A percentile compares a stretch with the other conserved stretches of the same genome.
These are phyloP conservation scores for Drosophila paracracens DNA, from an alignment of 2,888 invertebrate genomes.

Conservation along the genomic window DNA sequence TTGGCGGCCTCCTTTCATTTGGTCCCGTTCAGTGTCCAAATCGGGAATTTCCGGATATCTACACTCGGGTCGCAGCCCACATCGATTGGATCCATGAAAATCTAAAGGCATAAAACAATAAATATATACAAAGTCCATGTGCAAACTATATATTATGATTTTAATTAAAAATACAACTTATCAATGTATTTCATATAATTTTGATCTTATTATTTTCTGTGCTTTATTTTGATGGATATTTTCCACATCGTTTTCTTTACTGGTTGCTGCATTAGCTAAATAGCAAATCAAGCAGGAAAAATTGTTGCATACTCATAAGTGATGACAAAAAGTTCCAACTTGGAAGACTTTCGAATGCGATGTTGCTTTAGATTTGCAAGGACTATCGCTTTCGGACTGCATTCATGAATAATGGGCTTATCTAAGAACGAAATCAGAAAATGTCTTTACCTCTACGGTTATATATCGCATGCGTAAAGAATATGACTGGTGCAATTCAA, in stretches of 20 bases:
- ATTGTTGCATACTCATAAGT: background rate
- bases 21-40: constrained; percentile 63
- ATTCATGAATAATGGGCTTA: background rate
- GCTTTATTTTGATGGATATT: background rate
- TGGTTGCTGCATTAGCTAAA: background rate
- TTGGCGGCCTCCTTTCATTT: constrained; percentile 63
- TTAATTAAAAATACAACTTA: background rate
- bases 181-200: background rate
- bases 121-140: background rate
- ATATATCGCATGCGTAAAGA: background rate
- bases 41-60: constrained; percentile 65
- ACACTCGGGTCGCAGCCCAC: constrained; percentile 66
- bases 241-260: background rate
- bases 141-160: background rate
- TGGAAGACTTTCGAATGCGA: background rate
- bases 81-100: constrained; percentile 62
- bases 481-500: background rate
- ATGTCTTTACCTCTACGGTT: background rate
- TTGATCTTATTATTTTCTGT: background rate
- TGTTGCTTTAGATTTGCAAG: background rate
- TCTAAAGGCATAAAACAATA: constrained; percentile 35
- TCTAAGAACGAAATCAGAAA: background rate
- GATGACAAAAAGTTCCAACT: background rate
- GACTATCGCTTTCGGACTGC: background rate
- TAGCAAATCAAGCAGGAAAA: background rate